phyloP scores from a whole-genome alignment of 2,888 invertebrate species.

The Auanema sp. region DNA sequence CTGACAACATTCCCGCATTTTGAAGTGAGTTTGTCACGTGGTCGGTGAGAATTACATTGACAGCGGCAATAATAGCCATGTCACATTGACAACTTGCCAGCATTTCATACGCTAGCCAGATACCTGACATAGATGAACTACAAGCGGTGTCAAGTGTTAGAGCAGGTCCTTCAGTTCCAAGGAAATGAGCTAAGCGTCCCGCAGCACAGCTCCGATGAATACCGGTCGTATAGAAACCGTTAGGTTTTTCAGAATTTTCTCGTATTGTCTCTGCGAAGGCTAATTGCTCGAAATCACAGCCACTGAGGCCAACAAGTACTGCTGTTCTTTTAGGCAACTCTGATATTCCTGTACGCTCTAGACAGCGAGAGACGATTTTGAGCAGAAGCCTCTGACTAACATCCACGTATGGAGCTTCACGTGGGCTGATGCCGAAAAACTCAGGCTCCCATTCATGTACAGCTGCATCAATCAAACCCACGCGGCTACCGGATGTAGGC shows the following conservation, averaged over 20 bases:
- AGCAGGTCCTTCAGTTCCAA: constrained; percentile 91
- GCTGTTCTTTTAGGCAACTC: constrained; percentile 83
- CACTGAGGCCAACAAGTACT: constrained; percentile 82
- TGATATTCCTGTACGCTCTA: constrained; percentile 15
- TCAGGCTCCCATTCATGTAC: constrained; percentile 62
- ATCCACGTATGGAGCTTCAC: constrained; percentile 75
- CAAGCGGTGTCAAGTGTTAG: constrained; percentile 94
- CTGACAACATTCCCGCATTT: constrained; percentile 55
- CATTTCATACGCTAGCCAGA: constrained; percentile 67
- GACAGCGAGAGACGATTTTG: constrained; percentile 19
- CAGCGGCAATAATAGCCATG: constrained; percentile 59
- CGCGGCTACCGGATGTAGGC: neutral
- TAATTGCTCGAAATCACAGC: constrained; percentile 49
- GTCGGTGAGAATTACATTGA: constrained; percentile 58
- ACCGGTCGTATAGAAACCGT: constrained; percentile 73
- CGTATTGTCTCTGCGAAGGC: constrained; percentile 31
- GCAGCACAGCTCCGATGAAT: constrained; percentile 86
- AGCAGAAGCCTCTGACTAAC: constrained; percentile 82
- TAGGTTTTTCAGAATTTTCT: constrained; percentile 16
- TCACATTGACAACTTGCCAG: constrained; percentile 69
- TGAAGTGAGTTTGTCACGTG: constrained; percentile 54
- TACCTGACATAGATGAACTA: constrained; percentile 81
- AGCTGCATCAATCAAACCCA: constrained; percentile 27
- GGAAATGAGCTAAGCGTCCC: constrained; percentile 87
- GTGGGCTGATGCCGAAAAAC: constrained; percentile 64